Evolutionary conservation across 2,888 invertebrate species (phyloP), one percentile per base, ranked within the genome.

Genomic region (Calameuta filiformis): DNA sequence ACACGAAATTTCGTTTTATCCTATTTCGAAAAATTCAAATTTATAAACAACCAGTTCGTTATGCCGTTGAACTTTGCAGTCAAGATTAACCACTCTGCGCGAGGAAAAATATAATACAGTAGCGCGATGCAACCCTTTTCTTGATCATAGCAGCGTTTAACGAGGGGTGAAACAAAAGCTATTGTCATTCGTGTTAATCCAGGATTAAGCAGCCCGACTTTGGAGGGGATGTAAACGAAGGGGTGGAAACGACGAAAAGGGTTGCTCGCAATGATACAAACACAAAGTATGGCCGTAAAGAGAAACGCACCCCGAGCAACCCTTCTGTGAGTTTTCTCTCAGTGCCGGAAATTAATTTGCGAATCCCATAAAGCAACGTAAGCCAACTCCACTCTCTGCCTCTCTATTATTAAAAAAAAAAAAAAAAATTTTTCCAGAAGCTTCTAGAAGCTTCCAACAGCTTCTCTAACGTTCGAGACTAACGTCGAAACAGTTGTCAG

Each of bases 121-220:
- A 2, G 2, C 23, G 23, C 56, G 56, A 56, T 9, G 23, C 23
- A 23, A 56, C 23, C 56, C 23, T 56, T 56, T 56, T 56, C 23
- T 56, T 56, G 9, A 56, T 9, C 56, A 23, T 2, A 23, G 56
- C 56, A 23, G 23, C 56, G 56, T 23, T 56, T 56, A 56, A 56
- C 56, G 56, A 71, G 34, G 71, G 71, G 12, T 11, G 33, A 71
- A 71, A 71, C 71, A 71, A 34, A 71, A 33, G 71, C 71, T 71
- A 71, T 71, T 71, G 71, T 34, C 31, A 34, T 71, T 71, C 33
- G 33, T 31, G 71, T 31, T 71, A 71, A 71, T 71, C 71, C 23
- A 12, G 71, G 71, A 71, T 31, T 71, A 71, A 31, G 71, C 71
- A 71, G 33, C 11, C 31, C 15, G 33, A 3, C 6, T 9, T 56